Base-by-base conservation (phyloP, 2,797 vertebrate species). In the Smutsia gigantea region DNA sequence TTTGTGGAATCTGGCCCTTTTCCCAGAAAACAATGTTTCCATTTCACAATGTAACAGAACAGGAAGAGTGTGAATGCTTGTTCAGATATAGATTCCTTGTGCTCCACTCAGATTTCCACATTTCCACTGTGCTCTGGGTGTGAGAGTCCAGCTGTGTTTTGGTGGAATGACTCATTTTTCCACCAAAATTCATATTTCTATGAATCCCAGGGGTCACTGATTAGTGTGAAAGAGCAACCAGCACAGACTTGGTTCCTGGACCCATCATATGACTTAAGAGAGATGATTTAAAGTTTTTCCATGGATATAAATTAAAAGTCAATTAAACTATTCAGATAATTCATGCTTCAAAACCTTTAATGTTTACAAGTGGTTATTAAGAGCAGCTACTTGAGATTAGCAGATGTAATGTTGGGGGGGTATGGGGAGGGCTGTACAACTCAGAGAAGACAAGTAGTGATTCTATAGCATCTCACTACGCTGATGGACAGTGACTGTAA, bases 101-200 rank as follows among this genome's bases (percentile, higher is more conserved):
- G 34, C 53, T 59, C 37, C 17, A 12, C 85, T 31, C 21, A 61
- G 49, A 77, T 87, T 94, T 94, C 95, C 82, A 84, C 87, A 53
- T 49, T 84, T 51, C 83, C 74, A 63, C 75, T 95, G 93, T 39
- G 51, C 81, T 86, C n/a, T 78, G 95, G 68, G 37, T n/a, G 34
- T 86, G 59, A 5, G 64, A 79, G 66, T 63, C 66, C 87, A 97
- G 94, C 93, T 97, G 93, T 51, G 61, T 13, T 29, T 46, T 85
- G 79, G 86, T 59, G 72, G 84, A 88, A 14, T 97, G 95, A 96
- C 81, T 95, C 94, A 97, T 64, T 68, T 94, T 94, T 95, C 92
- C 94, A 96, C 49, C 61, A 84, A 87, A 81, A 81, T 29, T 81
- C 57, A 21, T 53, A 90, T 82, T 97, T 72, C 92, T 95, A 12